Evolutionary conservation across 2,888 invertebrate genomes (phyloP).

Genomic region (Chymomyza amoena): DNA sequence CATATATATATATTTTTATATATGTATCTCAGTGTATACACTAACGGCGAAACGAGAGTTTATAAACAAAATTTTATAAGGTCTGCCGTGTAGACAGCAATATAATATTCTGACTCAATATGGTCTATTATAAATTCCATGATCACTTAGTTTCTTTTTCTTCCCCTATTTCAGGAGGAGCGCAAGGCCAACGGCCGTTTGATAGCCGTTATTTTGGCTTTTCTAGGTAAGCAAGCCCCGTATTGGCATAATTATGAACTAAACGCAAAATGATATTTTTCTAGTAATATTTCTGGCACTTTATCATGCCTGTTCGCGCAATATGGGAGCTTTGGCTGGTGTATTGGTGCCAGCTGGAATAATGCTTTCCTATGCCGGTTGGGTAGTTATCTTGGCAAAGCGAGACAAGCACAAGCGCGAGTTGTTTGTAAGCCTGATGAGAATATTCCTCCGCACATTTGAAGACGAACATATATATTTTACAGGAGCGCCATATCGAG

Average conservation of each 20-base stretch:
- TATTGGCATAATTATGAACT: neutral
- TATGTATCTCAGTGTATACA: neutral
- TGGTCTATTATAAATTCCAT: neutral
- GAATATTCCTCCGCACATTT: neutral
- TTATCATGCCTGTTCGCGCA: constrained; percentile 86
- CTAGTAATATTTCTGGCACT: constrained; percentile 79
- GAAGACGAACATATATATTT: neutral
- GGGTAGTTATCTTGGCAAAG: constrained; percentile 86
- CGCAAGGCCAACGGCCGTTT: constrained; percentile 86
- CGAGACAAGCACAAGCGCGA: constrained; percentile 80
- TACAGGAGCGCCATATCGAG: constrained; percentile 73
- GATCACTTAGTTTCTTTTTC: neutral
- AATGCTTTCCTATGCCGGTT: constrained; percentile 87
- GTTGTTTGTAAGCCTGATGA: constrained; percentile 66
- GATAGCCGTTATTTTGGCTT: constrained; percentile 85
- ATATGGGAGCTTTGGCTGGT: constrained; percentile 85
- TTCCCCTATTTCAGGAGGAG: constrained; percentile 82
- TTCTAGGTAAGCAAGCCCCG: constrained; percentile 76
- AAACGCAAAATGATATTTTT: neutral
- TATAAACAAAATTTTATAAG: constrained; percentile 50
- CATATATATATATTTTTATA: neutral
- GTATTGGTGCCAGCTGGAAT: constrained; percentile 85
- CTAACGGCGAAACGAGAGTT: constrained; percentile 11
- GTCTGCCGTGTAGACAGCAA: neutral
- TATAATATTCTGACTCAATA: neutral